These are phyloP conservation scores for Teleogryllus oceanicus DNA, from an alignment of 2,888 invertebrate species.

Conservation along the genomic window DNA sequence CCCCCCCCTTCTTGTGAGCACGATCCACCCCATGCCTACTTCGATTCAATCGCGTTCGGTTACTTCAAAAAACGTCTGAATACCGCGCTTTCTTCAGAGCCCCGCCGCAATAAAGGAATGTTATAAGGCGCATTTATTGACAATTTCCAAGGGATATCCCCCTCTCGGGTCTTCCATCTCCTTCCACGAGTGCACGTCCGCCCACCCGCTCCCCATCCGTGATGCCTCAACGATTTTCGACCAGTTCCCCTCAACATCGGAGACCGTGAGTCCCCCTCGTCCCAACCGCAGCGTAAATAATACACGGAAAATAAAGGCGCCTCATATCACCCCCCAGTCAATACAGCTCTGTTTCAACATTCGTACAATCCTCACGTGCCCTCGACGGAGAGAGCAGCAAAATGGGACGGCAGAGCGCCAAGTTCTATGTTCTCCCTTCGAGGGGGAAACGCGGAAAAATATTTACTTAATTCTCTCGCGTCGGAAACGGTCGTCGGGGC, in stretches of 20 bases:
- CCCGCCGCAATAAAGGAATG: neutral
- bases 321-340: neutral
- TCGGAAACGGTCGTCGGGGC: neutral
- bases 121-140: conserved; percentile 18
- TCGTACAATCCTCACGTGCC: neutral
- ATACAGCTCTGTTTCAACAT: conserved; percentile 8
- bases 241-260: neutral
- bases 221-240: neutral
- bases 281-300: neutral
- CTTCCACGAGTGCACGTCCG: neutral
- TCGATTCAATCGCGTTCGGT: neutral
- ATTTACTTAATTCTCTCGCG: neutral
- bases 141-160: neutral
- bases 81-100: neutral
- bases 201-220: neutral
- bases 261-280: too few species aligned
- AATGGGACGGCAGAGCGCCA: neutral
- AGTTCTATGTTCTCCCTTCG: too few species aligned
- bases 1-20: too few species aligned
- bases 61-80: neutral
- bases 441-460: neutral
- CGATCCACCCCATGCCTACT: too few species aligned
- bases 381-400: neutral
- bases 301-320: neutral
- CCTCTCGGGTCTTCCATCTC: neutral